These are phyloP conservation scores for Agonopterix arenella DNA, from an alignment of 2,888 invertebrate species.

Conservation along the genomic window DNA sequence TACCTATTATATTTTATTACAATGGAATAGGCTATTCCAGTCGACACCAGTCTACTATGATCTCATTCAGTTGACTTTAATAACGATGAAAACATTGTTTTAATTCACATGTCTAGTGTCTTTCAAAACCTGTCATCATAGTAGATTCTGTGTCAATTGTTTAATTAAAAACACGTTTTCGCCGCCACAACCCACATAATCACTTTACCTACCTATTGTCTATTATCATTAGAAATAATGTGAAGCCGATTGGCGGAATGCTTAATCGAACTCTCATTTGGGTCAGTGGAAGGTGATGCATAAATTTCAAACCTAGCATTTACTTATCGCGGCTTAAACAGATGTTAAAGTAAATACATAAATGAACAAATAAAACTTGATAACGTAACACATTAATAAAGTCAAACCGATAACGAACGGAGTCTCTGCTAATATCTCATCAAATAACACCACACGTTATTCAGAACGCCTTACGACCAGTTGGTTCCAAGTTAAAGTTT, in stretches of 20 bases:
- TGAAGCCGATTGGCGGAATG: no score
- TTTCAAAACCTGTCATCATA: no score
- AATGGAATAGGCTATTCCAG: no score
- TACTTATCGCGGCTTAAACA: slow-evolving; percentile 3
- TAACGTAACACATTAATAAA: slow-evolving; percentile 44
- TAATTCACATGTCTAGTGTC: no score
- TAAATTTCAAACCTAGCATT: slow-evolving; percentile 1
- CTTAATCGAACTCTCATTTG: no score
- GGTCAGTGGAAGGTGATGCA: not conserved
- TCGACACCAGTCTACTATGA: no score
- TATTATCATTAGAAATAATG: no score
- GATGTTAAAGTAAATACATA: slow-evolving; percentile 5
- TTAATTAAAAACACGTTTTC: not conserved
- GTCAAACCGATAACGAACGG: slow-evolving; percentile 49
- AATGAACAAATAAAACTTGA: slow-evolving; percentile 20
- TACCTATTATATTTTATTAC: no score
- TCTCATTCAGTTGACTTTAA: no score
- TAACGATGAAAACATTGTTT: no score
- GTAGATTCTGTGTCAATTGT: not conserved
- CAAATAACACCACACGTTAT: slow-evolving; percentile 17
- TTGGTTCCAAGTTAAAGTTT: slow-evolving; percentile 1
- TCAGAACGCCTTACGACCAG: slow-evolving; percentile 9
- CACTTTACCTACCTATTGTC: no score
- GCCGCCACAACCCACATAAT: no score
- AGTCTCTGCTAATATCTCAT: slow-evolving; percentile 17